Percentiles rank a stretch among this genome's conserved stretches.
Conservation (phyloP, 2,113 vertebrate genomes). For the Caretta caretta region DNA sequence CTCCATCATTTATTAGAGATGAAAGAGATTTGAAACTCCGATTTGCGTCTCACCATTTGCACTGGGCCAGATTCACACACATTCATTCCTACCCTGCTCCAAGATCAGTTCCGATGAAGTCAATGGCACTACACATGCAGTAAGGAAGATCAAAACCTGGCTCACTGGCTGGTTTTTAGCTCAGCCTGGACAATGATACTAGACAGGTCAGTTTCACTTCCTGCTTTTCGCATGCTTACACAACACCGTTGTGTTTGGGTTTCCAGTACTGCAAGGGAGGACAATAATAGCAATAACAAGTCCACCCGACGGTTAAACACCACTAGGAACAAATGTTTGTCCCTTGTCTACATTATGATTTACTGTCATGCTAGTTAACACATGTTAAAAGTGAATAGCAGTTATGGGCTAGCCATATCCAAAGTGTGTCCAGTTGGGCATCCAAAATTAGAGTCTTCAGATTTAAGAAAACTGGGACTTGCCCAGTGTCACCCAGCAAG, state of each 20-base stretch:
- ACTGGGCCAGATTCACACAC: not conserved
- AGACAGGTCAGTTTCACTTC: not conserved
- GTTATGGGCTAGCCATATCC: not conserved
- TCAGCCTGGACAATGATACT: not conserved
- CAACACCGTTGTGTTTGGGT: not conserved
- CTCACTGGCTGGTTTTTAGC: not conserved
- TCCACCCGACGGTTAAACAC: not conserved
- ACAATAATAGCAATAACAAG: not conserved
- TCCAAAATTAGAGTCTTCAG: not conserved
- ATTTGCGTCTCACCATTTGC: not conserved
- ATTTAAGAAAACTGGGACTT: not conserved
- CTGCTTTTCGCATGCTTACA: fast-evolving
- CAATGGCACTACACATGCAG: not conserved
- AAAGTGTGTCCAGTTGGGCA: fast-evolving
- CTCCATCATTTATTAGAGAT: not conserved
- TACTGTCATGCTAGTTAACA: not conserved
- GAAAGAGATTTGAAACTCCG: not conserved
- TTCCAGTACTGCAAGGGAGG: not conserved
- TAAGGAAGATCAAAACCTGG: not conserved
- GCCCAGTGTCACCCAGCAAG: not conserved
- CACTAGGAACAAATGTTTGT: not conserved
- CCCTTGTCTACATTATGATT: not conserved
- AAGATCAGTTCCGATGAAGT: not conserved
- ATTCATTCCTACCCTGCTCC: not conserved
- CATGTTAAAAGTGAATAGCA: not conserved